Base-by-base conservation (phyloP, 2,888 invertebrate species). In the Erebia palarica region DNA sequence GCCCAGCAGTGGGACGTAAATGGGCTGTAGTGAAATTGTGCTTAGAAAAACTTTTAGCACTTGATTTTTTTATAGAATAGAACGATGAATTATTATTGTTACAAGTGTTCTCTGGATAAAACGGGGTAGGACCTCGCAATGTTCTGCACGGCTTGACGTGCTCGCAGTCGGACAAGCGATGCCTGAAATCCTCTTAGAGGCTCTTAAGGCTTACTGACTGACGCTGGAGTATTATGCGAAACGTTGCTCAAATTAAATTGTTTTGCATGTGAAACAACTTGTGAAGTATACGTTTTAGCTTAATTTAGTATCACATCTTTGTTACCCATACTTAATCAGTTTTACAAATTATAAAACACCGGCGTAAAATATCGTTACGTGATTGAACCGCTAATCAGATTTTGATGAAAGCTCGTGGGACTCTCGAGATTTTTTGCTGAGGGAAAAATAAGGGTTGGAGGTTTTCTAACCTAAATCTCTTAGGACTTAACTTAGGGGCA, bases 181-280 rank as follows among this genome's bases (percentile, higher is more conserved):
- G 59, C 59, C 36, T 59, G 9, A 59, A 59, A 59, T 59, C 59
- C 59, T 59, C 59, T 59, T 59, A 59, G 59, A n/a, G 27, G 59
- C n/a, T n/a, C 27, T 36, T 3, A 59, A n/a, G 36, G 42, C 36
- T 59, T 36, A 59, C 59, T 59, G 59, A 59, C 59, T 59, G 59
- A 59, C 36, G 9, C 36, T 27, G 9, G 59, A 27, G 14, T 27
- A 55, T 55, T 55, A 55, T 55, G 2, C 16, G 53, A 53, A 53
- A 53, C 16, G 9, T 16, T 18, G 55, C 18, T 18, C 55, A 53
- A 53, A 59, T n/a, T n/a, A 59, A n/a, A n/a, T 47, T 60, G 65
- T 57, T 61, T 60, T 55, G 14, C 64, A 65, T 61, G 14, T 58
- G 21, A 53, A 60, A 59, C 36, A 44, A 18, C 8, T 47, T 16